A percentile compares a stretch with the other conserved stretches of the same genome.
Conservation (phyloP, 2,797 vertebrate species). For the Limnodromus scolopaceus region DNA sequence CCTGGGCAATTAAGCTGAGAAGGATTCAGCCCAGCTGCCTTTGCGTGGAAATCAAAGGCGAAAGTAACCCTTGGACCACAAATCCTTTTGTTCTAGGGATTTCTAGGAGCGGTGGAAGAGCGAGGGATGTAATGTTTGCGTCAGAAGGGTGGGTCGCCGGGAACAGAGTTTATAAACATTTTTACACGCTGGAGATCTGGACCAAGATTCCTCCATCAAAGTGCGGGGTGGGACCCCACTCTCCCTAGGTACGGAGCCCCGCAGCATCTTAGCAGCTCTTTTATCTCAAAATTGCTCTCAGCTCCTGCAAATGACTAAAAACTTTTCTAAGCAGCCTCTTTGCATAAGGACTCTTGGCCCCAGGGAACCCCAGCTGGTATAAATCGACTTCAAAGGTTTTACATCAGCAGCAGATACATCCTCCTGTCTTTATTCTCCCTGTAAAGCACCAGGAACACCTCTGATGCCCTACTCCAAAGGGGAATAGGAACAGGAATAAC, state of each 20-base stretch:
- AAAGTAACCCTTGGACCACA: neutral
- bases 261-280: neutral
- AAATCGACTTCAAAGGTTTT: conserved; percentile 6
- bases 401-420: neutral
- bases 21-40: neutral
- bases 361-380: conserved; percentile 25
- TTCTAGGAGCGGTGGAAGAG: neutral
- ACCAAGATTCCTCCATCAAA: conserved; percentile 14
- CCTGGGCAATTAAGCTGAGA: neutral
- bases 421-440: neutral
- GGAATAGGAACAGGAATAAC: neutral
- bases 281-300: neutral
- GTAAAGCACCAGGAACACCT: neutral
- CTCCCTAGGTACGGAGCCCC: neutral
- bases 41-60: neutral
- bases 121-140: neutral
- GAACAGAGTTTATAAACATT: neutral
- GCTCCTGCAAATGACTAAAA: neutral
- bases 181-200: conserved; percentile 2
- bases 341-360: conserved; percentile 46
- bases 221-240: neutral
- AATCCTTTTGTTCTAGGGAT: neutral
- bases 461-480: neutral
- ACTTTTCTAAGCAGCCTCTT: neutral
- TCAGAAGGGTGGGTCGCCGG: conserved; percentile 15